Percentiles rank a stretch among this genome's conserved stretches.
phyloP scores from a whole-genome alignment of 2,113 vertebrate species.

The Vulpes vulpes region DNA sequence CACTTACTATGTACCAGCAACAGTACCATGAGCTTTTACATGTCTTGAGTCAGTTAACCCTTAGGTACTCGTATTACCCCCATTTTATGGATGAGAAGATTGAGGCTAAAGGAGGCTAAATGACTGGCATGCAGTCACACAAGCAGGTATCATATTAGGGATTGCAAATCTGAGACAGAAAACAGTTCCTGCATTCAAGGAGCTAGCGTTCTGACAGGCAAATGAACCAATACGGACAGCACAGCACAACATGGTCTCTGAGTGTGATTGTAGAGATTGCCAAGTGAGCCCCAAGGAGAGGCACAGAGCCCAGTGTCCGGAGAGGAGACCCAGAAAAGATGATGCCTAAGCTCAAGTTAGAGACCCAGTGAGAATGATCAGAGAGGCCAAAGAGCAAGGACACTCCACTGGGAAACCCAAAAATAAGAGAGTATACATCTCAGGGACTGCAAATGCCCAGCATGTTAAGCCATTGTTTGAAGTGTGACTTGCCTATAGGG shows the following conservation, averaged over 20 bases:
- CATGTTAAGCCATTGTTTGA: neutral
- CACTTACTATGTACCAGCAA: neutral
- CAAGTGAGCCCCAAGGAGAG: neutral
- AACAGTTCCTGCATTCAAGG: neutral
- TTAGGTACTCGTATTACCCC: neutral
- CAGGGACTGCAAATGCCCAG: neutral
- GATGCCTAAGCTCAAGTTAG: neutral
- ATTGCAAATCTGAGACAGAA: neutral
- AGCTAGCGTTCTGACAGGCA: neutral
- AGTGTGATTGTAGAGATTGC: neutral
- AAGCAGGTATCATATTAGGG: neutral
- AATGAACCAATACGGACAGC: neutral
- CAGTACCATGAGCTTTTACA: neutral
- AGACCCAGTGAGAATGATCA: neutral
- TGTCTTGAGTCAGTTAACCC: neutral
- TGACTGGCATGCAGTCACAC: neutral
- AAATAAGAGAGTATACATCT: fast-evolving
- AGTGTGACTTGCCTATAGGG: neutral
- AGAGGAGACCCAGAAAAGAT: neutral
- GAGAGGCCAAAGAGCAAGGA: neutral
- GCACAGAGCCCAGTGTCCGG: neutral
- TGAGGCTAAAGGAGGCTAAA: neutral
- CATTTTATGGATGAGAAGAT: neutral
- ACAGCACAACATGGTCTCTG: too few relatives aligned
- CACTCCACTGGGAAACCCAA: fast-evolving